Base-by-base conservation (phyloP, 2,113 vertebrate species). In the Ariopsis seemanni region DNA sequence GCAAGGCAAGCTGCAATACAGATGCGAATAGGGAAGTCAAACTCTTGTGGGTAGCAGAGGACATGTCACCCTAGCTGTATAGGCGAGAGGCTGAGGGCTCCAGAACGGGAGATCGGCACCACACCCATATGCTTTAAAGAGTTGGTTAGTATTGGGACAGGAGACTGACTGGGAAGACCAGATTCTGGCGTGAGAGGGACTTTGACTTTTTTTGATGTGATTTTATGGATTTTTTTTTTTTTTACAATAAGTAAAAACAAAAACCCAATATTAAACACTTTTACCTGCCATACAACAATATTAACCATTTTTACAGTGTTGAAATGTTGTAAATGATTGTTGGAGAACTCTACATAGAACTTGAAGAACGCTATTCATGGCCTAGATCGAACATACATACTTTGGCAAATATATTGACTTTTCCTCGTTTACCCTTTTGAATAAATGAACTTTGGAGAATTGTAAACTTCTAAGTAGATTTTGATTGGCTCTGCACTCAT, bases 391-490 rank as follows among this genome's bases (percentile, higher is more conserved):
- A 62, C 5, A 62, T 14, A 12, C 84, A 30, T 30, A 17, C 74
- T 80, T 86, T 63, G 77, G 85, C 85, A 78, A 50, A 25, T 30
- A 17, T 81, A 25, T 75, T 30, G 67, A 75, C 53, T 85, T 89
- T 77, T 58, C 86, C 86, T 87, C 60, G 82, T 85, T 82, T 63
- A 50, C 78, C 79, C 69, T 77, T 75, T 79, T 7, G 34, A 63
- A 63, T 62, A 78, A 86, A 88, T 60, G 34, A 86, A 86, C 57
- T 12, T 72, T 55, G 52, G 15, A 69, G 69, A 79, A 85, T 34
- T 69, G 62, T 72, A 78, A 86, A 83, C 80, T 57, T 42, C 10
- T 74, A 77, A 78, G 86, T 27, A 55, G 48, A 82, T 74, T 85
- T 42, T 67, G 55, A 81, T 65, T 69, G 62, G 81, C 65, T 25